phyloP scores from a whole-genome alignment of 2,888 invertebrate species.

The Saturnia pavonia region DNA sequence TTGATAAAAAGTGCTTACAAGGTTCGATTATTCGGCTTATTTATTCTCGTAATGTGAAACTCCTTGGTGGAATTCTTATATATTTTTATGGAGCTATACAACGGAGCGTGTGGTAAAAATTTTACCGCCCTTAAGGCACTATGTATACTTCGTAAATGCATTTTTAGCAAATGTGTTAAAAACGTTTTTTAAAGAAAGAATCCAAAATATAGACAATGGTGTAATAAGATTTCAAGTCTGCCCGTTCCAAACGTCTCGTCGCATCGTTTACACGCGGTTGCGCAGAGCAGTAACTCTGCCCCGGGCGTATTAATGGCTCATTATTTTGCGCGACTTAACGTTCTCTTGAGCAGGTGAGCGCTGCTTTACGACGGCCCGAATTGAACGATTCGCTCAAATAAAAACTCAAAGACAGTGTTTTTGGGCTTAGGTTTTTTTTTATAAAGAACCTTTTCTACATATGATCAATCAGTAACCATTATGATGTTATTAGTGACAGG shows the following conservation, averaged over 20 bases:
- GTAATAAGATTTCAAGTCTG: neutral
- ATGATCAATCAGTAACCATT: neutral
- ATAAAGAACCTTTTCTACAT: neutral
- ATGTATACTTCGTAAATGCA: no score
- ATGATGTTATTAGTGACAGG: no score
- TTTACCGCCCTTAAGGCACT: no score
- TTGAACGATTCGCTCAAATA: neutral
- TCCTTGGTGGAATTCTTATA: no score
- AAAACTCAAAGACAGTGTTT: neutral
- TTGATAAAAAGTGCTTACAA: no score
- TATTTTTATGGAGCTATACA: no score
- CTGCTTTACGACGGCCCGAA: neutral
- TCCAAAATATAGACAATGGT: neutral
- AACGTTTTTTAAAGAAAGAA: neutral
- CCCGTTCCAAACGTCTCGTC: neutral
- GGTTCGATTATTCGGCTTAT: no score
- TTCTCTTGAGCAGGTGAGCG: constrained; percentile 29
- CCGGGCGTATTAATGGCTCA: constrained; percentile 34
- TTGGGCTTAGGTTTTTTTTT: neutral
- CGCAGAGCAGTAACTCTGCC: constrained; percentile 31
- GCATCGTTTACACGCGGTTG: constrained; percentile 21
- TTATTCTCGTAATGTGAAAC: no score
- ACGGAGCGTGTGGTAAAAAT: no score
- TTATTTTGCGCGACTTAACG: constrained; percentile 37
- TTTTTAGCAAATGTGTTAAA: no score